phyloP scores from a whole-genome alignment of 2,113 vertebrate genomes.

The Gymnarchus niloticus region DNA sequence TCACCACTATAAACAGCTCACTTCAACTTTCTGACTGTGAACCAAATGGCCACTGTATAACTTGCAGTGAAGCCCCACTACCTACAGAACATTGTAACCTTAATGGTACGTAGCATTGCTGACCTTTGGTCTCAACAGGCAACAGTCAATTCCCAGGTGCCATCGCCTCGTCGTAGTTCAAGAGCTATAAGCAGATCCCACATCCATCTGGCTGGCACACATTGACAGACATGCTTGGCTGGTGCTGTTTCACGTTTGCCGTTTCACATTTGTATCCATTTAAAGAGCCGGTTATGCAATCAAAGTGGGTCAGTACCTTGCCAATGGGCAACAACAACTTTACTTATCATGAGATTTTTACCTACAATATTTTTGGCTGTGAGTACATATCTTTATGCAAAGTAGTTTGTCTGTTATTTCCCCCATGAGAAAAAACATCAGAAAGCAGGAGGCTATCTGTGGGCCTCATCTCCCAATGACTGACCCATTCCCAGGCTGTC shows the following conservation, averaged over 20 bases:
- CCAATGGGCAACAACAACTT: neutral
- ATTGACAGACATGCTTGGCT: neutral
- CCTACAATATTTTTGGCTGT: neutral
- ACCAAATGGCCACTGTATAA: neutral
- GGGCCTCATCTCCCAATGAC: neutral
- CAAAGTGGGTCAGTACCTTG: constrained; percentile 4
- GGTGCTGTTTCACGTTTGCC: neutral
- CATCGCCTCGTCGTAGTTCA: neutral
- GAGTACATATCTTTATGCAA: neutral
- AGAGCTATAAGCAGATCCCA: neutral
- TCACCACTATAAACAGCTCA: neutral
- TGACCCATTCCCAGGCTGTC: neutral
- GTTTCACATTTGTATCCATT: neutral
- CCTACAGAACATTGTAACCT: neutral
- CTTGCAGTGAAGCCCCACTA: neutral
- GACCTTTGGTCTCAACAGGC: neutral
- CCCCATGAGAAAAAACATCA: neutral
- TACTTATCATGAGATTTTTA: neutral
- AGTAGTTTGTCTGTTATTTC: neutral
- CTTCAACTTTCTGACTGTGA: neutral
- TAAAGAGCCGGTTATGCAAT: neutral
- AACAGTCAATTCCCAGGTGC: neutral
- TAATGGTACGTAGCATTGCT: neutral
- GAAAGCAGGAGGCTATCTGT: neutral
- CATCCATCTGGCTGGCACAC: neutral